These are phyloP conservation scores for Cyclophora albipunctata DNA, from an alignment of 2,888 invertebrate genomes.

Conservation along the genomic window DNA sequence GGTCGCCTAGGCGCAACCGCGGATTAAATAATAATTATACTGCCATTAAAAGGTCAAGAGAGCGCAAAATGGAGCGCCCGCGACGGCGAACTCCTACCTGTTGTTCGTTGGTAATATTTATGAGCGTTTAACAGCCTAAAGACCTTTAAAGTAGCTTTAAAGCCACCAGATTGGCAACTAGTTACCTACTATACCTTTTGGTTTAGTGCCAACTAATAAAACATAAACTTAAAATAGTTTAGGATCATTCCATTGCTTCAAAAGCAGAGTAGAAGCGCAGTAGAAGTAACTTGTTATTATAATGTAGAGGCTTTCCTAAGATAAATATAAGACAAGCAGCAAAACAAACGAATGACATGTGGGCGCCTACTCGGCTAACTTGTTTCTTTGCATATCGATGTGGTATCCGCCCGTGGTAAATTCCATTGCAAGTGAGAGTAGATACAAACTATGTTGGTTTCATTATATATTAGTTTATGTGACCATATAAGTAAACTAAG, in stretches of 20 bases:
- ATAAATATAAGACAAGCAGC: background rate
- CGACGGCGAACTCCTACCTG: constrained; percentile 13
- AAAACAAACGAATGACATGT: constrained; percentile 16
- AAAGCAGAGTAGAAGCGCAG: too few species aligned
- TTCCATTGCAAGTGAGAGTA: constrained; percentile 46
- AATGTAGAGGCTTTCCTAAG: constrained; percentile 11
- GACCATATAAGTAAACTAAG: background rate
- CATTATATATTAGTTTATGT: constrained; percentile 4
- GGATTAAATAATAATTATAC: constrained; percentile 48
- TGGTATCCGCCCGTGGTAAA: constrained; percentile 29
- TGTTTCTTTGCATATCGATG: constrained; percentile 34
- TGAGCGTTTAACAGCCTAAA: background rate
- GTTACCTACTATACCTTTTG: background rate
- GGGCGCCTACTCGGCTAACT: constrained; percentile 31
- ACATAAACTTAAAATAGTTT: too few species aligned
- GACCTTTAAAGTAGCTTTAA: background rate
- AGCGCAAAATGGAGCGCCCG: constrained; percentile 35
- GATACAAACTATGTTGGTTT: constrained; percentile 3
- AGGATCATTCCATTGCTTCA: too few species aligned
- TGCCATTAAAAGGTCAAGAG: constrained; percentile 37
- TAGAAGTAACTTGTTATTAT: too few species aligned
- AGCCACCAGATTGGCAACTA: background rate
- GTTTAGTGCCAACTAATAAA: background rate
- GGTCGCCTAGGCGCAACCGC: constrained; percentile 23
- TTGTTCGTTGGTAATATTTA: constrained; percentile 3